Percentiles rank a stretch among this genome's conserved stretches.
Evolutionary conservation across 2,113 vertebrate genomes (phyloP).

Genomic region (Synodontis membranacea): DNA sequence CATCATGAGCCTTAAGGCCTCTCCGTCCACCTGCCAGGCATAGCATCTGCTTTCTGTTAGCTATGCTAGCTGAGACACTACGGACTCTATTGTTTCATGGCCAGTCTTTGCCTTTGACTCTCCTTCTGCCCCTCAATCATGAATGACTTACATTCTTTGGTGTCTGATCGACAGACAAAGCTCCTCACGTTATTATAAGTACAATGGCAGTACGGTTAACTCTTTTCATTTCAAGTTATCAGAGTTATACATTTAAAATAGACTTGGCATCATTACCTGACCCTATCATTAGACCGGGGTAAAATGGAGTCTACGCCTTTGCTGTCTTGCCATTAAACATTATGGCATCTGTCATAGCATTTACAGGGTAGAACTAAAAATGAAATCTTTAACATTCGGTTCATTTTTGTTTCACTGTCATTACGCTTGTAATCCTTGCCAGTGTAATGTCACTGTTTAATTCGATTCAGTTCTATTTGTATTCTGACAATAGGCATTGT

Average conservation of each 20-base stretch:
- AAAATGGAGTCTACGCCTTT: neutral
- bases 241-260: neutral
- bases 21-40: slow-evolving; percentile 37
- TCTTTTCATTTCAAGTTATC: neutral
- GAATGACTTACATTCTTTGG: neutral
- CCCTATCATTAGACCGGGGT: neutral
- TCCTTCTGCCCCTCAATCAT: neutral
- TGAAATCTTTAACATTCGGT: neutral
- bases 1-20: slow-evolving; percentile 31
- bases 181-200: neutral
- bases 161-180: neutral
- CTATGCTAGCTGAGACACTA: slow-evolving; percentile 62
- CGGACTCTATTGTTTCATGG: slow-evolving; percentile 53
- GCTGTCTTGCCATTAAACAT: neutral
- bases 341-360: neutral
- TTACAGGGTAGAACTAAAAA: neutral
- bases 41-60: slow-evolving; percentile 52
- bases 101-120: slow-evolving; percentile 3
- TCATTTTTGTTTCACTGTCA: neutral
- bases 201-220: neutral
- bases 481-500: slow-evolving; percentile 2
- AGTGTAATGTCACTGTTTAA: neutral
- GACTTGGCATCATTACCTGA: neutral
- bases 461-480: neutral
- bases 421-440: neutral